A percentile compares a stretch with the other conserved stretches of the same genome.
Evolutionary conservation across 2,888 invertebrate species (phyloP).

Genomic region (Lacanobia wlatinum): DNA sequence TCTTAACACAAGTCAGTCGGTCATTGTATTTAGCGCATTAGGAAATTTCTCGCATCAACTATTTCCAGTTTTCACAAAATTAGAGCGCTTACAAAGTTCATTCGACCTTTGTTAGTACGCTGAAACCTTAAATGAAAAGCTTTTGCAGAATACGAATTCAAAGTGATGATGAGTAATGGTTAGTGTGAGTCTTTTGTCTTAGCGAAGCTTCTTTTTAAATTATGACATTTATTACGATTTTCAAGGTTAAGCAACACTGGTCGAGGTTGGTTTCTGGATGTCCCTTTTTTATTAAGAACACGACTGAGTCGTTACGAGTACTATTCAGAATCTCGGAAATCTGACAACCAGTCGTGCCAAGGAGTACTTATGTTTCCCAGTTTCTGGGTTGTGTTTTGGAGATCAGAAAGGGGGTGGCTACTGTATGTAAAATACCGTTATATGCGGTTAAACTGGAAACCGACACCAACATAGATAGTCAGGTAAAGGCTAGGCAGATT

Average conservation of each 20-base stretch:
- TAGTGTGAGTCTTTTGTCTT: constrained; percentile 3
- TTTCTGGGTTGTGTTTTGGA: no score
- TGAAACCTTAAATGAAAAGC: constrained; percentile 53
- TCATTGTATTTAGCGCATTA: constrained; percentile 68
- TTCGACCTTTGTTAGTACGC: constrained; percentile 53
- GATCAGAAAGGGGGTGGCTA: neutral
- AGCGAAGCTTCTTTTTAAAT: neutral
- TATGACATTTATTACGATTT: neutral
- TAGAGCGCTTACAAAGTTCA: constrained; percentile 55
- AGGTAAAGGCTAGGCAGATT: neutral
- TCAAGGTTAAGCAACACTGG: neutral
- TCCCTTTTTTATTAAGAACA: neutral
- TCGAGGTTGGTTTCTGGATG: neutral
- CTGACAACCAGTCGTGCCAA: no score
- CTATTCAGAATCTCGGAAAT: neutral
- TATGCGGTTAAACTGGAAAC: neutral
- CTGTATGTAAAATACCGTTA: neutral
- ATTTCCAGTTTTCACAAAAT: constrained; percentile 67
- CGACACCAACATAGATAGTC: neutral
- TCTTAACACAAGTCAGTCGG: constrained; percentile 59
- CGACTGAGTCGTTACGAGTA: neutral
- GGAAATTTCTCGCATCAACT: constrained; percentile 63
- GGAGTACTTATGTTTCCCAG: no score
- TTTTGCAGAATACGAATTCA: constrained; percentile 31
- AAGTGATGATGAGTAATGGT: constrained; percentile 31